Evolutionary conservation across 2,797 vertebrate genomes (phyloP).

Genomic region (Pangasius larnaudii): DNA sequence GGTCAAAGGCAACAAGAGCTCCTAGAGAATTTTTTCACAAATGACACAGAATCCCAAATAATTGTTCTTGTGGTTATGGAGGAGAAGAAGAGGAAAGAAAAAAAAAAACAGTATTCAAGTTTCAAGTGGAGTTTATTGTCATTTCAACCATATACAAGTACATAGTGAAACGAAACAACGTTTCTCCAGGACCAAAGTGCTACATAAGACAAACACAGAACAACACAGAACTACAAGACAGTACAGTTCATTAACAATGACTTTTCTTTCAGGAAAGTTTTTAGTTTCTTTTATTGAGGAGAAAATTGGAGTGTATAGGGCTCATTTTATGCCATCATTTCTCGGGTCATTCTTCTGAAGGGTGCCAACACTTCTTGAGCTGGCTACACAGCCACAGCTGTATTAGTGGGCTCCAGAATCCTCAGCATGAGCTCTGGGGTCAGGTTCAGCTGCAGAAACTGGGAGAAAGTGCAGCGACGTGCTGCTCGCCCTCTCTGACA

Average conservation of each 20-base stretch:
- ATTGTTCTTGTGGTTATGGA: background rate
- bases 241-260: too few relatives aligned
- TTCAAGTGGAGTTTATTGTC: too few relatives aligned
- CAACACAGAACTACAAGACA: too few relatives aligned
- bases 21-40: too few relatives aligned
- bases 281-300: background rate
- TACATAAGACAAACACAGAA: too few relatives aligned
- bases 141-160: too few relatives aligned
- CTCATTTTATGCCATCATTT: background rate
- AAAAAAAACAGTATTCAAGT: background rate
- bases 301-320: background rate
- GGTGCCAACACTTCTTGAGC: background rate
- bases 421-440: constrained; percentile 10
- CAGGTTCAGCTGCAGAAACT: constrained; percentile 9
- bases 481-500: constrained; percentile 6
- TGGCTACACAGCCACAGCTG: background rate
- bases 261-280: background rate
- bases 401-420: background rate
- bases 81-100: background rate
- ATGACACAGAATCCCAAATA: background rate
- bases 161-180: too few relatives aligned
- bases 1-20: background rate
- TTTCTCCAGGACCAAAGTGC: too few relatives aligned
- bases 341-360: background rate
- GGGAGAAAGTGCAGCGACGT: constrained; percentile 15